These are phyloP conservation scores for Heliornis fulica DNA, from an alignment of 2,113 vertebrate genomes.

Conservation along the genomic window DNA sequence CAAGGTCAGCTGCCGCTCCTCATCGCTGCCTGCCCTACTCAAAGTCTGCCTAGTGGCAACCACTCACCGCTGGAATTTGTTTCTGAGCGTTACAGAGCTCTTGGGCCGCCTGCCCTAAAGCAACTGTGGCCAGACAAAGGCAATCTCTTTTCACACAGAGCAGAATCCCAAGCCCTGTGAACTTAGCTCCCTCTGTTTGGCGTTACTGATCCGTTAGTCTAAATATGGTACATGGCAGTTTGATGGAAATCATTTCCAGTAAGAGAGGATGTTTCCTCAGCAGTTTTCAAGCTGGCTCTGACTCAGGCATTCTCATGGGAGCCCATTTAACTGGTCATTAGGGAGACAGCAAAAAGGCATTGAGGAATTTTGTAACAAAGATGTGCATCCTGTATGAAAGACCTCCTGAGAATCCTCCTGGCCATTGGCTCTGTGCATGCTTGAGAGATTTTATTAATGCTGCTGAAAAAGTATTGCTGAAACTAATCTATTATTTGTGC, in stretches of 20 bases:
- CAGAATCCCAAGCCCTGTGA: constrained; percentile 53
- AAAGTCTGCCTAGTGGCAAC: neutral
- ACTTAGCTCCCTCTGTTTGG: constrained; percentile 65
- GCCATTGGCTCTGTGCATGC: constrained; percentile 44
- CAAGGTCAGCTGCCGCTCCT: neutral
- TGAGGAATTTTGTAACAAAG: constrained; percentile 80
- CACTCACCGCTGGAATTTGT: neutral
- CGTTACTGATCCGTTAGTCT: constrained; percentile 65
- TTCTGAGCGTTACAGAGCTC: neutral
- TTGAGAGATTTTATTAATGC: constrained; percentile 59
- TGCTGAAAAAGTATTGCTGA: constrained; percentile 27
- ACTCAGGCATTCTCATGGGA: constrained; percentile 78
- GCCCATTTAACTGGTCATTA: constrained; percentile 78
- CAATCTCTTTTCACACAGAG: constrained; percentile 57
- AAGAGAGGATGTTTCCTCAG: constrained; percentile 83
- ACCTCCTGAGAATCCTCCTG: constrained; percentile 62
- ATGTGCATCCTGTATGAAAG: constrained; percentile 66
- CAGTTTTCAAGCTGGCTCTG: constrained; percentile 80
- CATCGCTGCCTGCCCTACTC: neutral
- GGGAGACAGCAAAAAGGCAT: constrained; percentile 79
- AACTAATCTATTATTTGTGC: constrained; percentile 22
- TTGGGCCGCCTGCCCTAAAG: constrained; percentile 16
- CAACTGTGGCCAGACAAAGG: constrained; percentile 58
- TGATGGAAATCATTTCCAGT: constrained; percentile 83
- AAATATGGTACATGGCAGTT: constrained; percentile 74